These are phyloP conservation scores for Leucoraja ocellata DNA, from an alignment of 2,797 vertebrate species.

Conservation along the genomic window DNA sequence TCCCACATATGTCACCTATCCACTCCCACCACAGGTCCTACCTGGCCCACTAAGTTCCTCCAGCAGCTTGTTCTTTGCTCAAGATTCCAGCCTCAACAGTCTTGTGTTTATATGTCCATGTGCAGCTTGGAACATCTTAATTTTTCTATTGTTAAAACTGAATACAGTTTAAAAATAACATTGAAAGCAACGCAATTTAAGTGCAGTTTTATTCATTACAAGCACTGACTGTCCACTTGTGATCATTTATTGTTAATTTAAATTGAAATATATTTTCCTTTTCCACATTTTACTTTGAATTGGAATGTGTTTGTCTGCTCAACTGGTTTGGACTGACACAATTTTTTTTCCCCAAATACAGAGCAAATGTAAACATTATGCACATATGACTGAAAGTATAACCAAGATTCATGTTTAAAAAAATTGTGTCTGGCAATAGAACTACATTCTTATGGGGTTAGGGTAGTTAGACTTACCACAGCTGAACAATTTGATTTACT, in stretches of 20 bases:
- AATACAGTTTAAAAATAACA: background rate
- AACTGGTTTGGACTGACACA: too few species aligned
- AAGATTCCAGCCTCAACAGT: too few species aligned
- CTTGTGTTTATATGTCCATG: too few species aligned
- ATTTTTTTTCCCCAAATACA: background rate
- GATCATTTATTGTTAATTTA: conserved; percentile 1
- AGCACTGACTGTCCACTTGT: background rate
- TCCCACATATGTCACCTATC: too few species aligned
- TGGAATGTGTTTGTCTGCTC: background rate
- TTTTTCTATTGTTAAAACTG: too few species aligned
- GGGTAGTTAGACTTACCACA: background rate
- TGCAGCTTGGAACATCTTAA: conserved; percentile 5
- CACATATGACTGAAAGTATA: background rate
- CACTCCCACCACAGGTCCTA: too few species aligned
- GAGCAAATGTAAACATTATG: background rate
- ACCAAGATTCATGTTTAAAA: background rate
- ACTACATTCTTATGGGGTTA: too few species aligned
- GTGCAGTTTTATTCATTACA: background rate
- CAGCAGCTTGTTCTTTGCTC: too few species aligned
- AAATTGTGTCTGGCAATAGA: background rate
- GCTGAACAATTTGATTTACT: background rate
- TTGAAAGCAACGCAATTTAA: background rate
- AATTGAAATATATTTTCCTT: background rate
- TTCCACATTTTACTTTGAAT: too few species aligned
- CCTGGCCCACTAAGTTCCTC: too few species aligned